Evolutionary conservation across 2,113 vertebrate genomes (phyloP), one percentile per base, ranked within the genome.

Genomic region (Rhodinocichla rosea): DNA sequence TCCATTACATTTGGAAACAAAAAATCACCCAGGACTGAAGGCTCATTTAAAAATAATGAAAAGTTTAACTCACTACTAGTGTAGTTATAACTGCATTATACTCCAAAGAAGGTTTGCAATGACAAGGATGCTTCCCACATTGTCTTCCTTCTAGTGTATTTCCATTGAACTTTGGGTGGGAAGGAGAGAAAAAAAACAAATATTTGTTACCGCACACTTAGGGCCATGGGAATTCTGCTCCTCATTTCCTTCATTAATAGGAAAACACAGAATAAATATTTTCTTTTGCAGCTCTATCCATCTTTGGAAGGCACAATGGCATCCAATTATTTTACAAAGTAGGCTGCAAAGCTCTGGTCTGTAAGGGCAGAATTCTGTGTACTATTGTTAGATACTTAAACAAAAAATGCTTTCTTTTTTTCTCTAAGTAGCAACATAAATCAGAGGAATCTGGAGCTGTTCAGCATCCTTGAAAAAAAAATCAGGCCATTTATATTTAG

Each of bases 391-490:
- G 62, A 82, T 30, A 82, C 10, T 71, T 56, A 77, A 70, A 55
- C 15, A 39, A 53, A 56, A 15, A 24, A 6, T 7, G 2, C 7
- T 8, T 1, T n/a, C n/a, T n/a, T 37, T 64, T 67, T 81, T 83
- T 70, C 62, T 64, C 11, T 42, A 83, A 77, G 47, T 49, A 82
- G 30, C 13, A 55, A 65, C 45, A 73, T 73, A 83, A 92, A 83
- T 59, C 67, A 78, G 53, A 67, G 9, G 8, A 59, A 78, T 74
- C 13, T 83, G 73, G 27, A 86, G 73, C 53, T 40, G 3, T 78
- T 92, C 63, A 90, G 67, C 9, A 39, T 40, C 23, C 91, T 89
- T 79, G 63, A 55, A 92, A 94, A 87, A 52, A 93, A 94, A 92
- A 83, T 74, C 37, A 84, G 67, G 74, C 23, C 70, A 76, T n/a